Conservation (phyloP, 2,888 invertebrate species). For the Gryllus longicercus region DNA sequence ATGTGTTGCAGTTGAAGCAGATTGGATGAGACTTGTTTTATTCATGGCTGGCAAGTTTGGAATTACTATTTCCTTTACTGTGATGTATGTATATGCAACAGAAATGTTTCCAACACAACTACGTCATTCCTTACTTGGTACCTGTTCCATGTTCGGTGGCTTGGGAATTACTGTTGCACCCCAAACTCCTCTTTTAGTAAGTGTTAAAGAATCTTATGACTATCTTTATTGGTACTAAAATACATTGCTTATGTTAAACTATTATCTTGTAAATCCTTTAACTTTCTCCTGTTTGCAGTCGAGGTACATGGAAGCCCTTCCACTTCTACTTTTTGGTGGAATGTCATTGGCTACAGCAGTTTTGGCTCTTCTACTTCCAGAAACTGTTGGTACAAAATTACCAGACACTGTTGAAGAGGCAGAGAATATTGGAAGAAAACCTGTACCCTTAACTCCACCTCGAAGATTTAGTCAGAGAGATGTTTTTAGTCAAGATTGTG, state of each 20-base stretch:
- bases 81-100: conserved; percentile 64
- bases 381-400: conserved; percentile 62
- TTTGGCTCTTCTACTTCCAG: conserved; percentile 64
- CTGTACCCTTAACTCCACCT: neutral
- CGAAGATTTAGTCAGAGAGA: conserved; percentile 6
- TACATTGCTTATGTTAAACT: no score
- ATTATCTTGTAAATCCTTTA: no score
- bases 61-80: conserved; percentile 64
- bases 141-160: conserved; percentile 67
- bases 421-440: conserved; percentile 42
- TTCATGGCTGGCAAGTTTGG: conserved; percentile 64
- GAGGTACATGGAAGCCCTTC: conserved; percentile 49
- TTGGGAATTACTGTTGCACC: conserved; percentile 69
- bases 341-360: conserved; percentile 60
- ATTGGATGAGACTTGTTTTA: conserved; percentile 46
- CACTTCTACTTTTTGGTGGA: conserved; percentile 61
- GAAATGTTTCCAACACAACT: conserved; percentile 69
- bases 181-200: conserved; percentile 64
- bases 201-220: conserved; percentile 34
- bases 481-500: neutral
- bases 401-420: conserved; percentile 68
- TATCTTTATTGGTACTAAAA: no score
- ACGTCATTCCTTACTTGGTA: conserved; percentile 63
- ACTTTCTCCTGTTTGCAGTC: conserved; percentile 39
- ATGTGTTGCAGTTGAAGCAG: no score